A percentile compares a stretch with the other conserved stretches of the same genome.
These are phyloP conservation scores for Zophobas atratus DNA, from an alignment of 1,140 invertebrate species.

Conservation along the genomic window DNA sequence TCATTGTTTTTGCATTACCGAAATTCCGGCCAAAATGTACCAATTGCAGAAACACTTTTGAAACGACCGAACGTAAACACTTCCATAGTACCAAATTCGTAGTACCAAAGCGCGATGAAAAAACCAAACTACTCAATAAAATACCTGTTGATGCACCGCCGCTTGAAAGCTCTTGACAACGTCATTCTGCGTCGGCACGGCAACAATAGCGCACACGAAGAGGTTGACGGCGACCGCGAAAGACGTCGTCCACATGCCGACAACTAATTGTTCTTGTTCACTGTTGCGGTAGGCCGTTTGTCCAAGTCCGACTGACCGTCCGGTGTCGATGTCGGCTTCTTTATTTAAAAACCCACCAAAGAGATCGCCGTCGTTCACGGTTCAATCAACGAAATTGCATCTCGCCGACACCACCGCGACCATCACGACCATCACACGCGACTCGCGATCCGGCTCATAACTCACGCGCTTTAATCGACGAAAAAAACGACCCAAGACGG, in stretches of 20 bases:
- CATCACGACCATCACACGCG: not conserved
- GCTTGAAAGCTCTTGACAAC: slow-evolving; percentile 52
- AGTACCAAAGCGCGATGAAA: not conserved
- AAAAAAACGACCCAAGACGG: not conserved
- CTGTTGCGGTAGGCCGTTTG: slow-evolving; percentile 27
- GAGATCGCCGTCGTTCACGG: slow-evolving; percentile 28
- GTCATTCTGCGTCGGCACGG: slow-evolving; percentile 36
- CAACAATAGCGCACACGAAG: slow-evolving; percentile 39
- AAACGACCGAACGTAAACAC: not conserved
- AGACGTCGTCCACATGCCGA: slow-evolving; percentile 17
- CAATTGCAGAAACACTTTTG: too few relatives aligned
- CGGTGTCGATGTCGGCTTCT: not conserved
- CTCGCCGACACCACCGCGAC: not conserved
- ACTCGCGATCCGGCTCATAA: slow-evolving; percentile 23
- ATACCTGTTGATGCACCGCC: slow-evolving; percentile 56
- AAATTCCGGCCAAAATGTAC: too few relatives aligned
- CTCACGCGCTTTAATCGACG: not conserved
- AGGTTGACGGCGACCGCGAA: slow-evolving; percentile 28
- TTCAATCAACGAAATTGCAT: slow-evolving; percentile 40
- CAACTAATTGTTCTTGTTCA: slow-evolving; percentile 3
- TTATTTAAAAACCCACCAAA: slow-evolving; percentile 42
- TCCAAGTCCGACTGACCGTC: slow-evolving; percentile 22
- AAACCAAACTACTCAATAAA: not conserved
- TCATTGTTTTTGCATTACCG: too few relatives aligned
- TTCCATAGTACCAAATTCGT: not conserved